These are phyloP conservation scores for Pygoscelis adeliae DNA, from an alignment of 2,113 vertebrate species.

Conservation along the genomic window DNA sequence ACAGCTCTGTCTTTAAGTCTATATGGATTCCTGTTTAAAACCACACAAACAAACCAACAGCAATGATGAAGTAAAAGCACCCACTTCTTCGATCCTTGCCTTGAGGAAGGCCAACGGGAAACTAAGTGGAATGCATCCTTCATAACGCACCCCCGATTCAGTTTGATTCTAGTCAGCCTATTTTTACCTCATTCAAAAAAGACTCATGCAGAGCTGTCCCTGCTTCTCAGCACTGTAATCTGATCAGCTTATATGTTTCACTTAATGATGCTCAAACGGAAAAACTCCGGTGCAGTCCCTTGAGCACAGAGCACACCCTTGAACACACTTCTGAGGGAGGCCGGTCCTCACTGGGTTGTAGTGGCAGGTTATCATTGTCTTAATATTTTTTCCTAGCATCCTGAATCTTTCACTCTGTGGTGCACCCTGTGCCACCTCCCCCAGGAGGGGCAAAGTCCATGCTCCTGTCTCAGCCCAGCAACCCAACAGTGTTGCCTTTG, in stretches of 20 bases:
- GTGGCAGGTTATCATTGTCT: background rate
- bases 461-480: background rate
- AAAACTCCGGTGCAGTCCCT: background rate
- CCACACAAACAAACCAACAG: background rate
- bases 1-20: background rate
- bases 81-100: background rate
- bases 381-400: background rate
- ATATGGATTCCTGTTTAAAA: background rate
- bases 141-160: background rate
- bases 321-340: background rate
- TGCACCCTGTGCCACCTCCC: background rate
- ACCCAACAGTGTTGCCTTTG: background rate
- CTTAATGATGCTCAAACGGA: background rate
- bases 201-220: background rate
- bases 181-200: background rate
- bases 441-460: background rate
- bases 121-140: background rate
- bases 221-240: background rate
- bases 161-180: background rate
- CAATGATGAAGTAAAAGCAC: background rate
- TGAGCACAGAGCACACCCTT: background rate
- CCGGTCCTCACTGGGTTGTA: fast-evolving
- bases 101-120: background rate
- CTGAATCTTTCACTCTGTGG: background rate
- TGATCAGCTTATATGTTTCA: background rate